phyloP scores from a whole-genome alignment of 1,140 invertebrate genomes.

The Sesamia nonagrioides region DNA sequence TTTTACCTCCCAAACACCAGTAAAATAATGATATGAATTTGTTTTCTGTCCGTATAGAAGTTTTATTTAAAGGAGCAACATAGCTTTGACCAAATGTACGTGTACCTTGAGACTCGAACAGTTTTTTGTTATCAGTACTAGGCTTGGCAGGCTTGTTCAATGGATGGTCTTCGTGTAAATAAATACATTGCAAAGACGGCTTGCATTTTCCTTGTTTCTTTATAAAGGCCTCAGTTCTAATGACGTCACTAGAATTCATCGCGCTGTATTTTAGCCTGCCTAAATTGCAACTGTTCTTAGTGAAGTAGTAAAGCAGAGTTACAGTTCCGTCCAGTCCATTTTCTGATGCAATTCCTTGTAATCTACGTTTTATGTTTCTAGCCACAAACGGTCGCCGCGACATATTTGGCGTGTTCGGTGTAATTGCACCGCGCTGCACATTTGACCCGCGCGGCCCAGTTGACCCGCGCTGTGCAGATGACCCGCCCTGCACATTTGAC shows the following conservation, averaged over 20 bases:
- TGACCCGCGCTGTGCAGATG: neutral
- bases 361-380: neutral
- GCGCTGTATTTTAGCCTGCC: slow-evolving; percentile 28
- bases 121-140: neutral
- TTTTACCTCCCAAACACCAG: slow-evolving; percentile 43
- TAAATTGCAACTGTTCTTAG: neutral
- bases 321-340: neutral
- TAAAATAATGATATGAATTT: slow-evolving; percentile 46
- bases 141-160: neutral
- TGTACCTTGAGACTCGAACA: neutral
- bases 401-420: neutral
- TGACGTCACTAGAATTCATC: slow-evolving; percentile 39
- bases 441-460: neutral
- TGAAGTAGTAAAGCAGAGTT: slow-evolving; percentile 1
- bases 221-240: slow-evolving; percentile 8
- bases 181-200: slow-evolving; percentile 35
- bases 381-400: neutral
- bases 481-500: neutral
- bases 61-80: slow-evolving; percentile 39
- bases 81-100: slow-evolving; percentile 31
- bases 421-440: neutral
- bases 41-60: slow-evolving; percentile 25
- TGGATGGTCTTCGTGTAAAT: slow-evolving; percentile 17
- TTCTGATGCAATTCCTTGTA: neutral
- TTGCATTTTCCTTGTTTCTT: slow-evolving; percentile 11